Evolutionary conservation across 2,113 vertebrate species (phyloP).

Genomic region (Epinephelus moara): DNA sequence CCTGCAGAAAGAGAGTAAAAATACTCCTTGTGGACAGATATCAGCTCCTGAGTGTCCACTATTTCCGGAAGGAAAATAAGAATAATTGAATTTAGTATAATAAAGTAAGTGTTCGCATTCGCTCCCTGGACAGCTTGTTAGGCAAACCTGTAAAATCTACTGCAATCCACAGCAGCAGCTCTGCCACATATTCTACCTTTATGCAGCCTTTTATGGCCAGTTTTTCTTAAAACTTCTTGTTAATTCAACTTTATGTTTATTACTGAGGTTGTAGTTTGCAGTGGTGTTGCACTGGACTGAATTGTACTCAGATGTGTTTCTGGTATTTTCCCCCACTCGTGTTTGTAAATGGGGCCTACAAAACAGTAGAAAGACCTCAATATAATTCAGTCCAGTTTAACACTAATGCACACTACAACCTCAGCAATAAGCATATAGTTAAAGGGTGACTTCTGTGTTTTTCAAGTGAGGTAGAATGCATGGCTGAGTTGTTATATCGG

Average conservation of each 20-base stretch:
- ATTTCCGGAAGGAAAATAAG: not conserved
- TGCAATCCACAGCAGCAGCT: not conserved
- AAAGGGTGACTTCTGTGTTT: too few relatives aligned
- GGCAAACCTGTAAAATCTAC: not conserved
- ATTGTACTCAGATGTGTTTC: not conserved
- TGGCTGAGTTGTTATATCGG: not conserved
- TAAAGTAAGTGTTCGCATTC: not conserved
- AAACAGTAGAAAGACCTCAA: not conserved
- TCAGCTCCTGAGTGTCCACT: not conserved
- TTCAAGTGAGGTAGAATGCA: too few relatives aligned
- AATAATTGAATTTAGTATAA: not conserved
- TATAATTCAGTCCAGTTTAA: not conserved
- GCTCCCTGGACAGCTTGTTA: conserved; percentile 4
- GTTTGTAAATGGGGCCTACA: not conserved
- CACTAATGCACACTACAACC: not conserved
- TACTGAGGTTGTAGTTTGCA: not conserved
- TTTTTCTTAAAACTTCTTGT: not conserved
- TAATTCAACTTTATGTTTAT: not conserved
- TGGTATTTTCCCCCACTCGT: not conserved
- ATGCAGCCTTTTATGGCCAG: not conserved
- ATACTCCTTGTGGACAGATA: not conserved
- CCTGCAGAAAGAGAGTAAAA: not conserved
- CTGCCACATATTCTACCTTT: not conserved
- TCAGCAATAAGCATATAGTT: not conserved
- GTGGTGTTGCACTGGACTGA: not conserved